Conservation (phyloP, 2,888 invertebrate genomes). For the Sepioteuthis lessoniana region DNA sequence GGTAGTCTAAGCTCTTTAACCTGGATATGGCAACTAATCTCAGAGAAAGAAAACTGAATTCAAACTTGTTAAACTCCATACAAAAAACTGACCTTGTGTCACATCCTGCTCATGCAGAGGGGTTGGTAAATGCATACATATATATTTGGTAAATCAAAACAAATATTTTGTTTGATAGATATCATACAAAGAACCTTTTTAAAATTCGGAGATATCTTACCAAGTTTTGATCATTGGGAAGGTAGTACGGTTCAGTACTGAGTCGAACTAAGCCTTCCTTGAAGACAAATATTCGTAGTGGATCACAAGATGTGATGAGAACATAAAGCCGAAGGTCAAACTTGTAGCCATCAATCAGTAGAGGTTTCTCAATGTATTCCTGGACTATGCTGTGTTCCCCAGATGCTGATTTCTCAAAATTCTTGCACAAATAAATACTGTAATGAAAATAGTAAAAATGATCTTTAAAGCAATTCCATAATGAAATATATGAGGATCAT, state of each 20-base stretch:
- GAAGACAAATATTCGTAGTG: slow-evolving; percentile 73
- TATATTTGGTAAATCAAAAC: too few relatives aligned
- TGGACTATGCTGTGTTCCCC: slow-evolving; percentile 74
- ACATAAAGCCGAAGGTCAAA: slow-evolving; percentile 75
- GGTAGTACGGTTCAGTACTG: slow-evolving; percentile 74
- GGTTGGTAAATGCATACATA: too few relatives aligned
- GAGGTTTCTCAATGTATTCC: slow-evolving; percentile 75
- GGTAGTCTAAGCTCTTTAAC: too few relatives aligned
- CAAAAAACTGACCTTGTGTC: too few relatives aligned
- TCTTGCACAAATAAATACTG: slow-evolving; percentile 71
- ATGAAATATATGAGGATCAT: too few relatives aligned
- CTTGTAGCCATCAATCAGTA: slow-evolving; percentile 75
- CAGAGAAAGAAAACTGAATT: too few relatives aligned
- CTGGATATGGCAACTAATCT: too few relatives aligned
- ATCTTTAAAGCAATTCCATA: neutral
- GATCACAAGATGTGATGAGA: slow-evolving; percentile 75
- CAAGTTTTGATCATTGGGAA: slow-evolving; percentile 71
- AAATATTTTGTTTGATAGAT: too few relatives aligned
- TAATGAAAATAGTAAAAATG: slow-evolving; percentile 51
- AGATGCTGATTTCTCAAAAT: slow-evolving; percentile 71
- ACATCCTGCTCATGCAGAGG: too few relatives aligned
- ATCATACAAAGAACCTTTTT: too few relatives aligned
- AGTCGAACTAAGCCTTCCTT: slow-evolving; percentile 74
- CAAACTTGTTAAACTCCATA: too few relatives aligned
- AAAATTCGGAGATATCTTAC: slow-evolving; percentile 60